phyloP scores from a whole-genome alignment of 2,113 vertebrate species.

The Odocoileus hemionus region DNA sequence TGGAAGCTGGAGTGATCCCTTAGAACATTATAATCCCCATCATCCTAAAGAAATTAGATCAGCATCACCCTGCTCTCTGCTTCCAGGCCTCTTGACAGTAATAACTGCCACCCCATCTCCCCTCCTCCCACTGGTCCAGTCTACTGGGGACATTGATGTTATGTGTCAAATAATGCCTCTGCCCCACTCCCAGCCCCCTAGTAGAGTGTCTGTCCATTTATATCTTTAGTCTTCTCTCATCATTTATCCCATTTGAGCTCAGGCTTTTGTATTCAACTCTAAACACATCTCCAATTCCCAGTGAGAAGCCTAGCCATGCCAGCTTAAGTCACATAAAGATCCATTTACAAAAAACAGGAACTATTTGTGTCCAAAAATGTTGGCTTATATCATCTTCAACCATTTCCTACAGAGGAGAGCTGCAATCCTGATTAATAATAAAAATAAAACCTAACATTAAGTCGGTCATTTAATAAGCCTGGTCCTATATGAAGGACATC shows the following conservation, averaged over 20 bases:
- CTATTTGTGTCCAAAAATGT: slow-evolving; percentile 20
- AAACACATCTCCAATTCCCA: slow-evolving; percentile 16
- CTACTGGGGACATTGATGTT: slow-evolving; percentile 2
- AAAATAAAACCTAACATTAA: not conserved
- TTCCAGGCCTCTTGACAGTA: not conserved
- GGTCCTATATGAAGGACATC: not conserved
- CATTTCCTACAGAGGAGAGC: slow-evolving; percentile 2
- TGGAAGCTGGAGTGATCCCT: slow-evolving; percentile 47
- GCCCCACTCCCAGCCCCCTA: not conserved
- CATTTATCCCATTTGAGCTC: slow-evolving; percentile 2
- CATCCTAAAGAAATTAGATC: slow-evolving; percentile 35
- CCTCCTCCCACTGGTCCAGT: not conserved
- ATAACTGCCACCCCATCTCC: not conserved
- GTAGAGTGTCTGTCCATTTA: not conserved
- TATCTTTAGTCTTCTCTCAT: slow-evolving; percentile 11
- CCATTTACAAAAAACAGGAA: slow-evolving; percentile 44
- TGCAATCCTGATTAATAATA: slow-evolving; percentile 16
- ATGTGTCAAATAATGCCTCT: not conserved
- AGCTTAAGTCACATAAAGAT: slow-evolving; percentile 17
- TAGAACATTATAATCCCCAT: slow-evolving; percentile 22
- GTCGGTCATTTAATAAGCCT: not conserved
- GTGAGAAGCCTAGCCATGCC: not conserved
- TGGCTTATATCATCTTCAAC: not conserved
- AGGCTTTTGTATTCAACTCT: not conserved
- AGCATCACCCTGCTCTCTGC: not conserved